A percentile compares a stretch with the other conserved stretches of the same genome.
phyloP scores from a whole-genome alignment of 2,888 invertebrate species.

The Heliconius charithonia region DNA sequence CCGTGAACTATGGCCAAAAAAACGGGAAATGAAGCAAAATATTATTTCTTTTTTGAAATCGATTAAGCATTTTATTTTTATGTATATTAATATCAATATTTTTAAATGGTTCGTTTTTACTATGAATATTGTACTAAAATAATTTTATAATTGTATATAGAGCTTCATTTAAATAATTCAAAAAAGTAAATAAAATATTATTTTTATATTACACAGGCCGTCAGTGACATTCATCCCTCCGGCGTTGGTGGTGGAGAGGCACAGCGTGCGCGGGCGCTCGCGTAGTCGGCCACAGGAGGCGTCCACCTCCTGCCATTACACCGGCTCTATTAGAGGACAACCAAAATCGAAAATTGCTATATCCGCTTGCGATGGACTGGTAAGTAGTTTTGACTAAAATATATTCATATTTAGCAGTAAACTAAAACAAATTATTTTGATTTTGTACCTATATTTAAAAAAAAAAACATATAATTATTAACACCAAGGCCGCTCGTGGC shows the following conservation, averaged over 20 bases:
- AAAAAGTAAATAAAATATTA: too few relatives aligned
- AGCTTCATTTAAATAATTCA: too few relatives aligned
- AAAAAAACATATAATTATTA: too few relatives aligned
- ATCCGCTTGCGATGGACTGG: constrained; percentile 93
- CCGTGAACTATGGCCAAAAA: background rate
- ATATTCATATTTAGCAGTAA: background rate
- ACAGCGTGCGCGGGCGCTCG: constrained; percentile 78
- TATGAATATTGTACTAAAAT: background rate
- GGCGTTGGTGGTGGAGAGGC: constrained; percentile 88
- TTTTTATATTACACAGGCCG: constrained; percentile 74
- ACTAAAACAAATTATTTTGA: background rate
- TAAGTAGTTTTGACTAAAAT: constrained; percentile 74
- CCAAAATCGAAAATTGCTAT: constrained; percentile 88
- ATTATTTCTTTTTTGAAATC: background rate
- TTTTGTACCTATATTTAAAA: too few relatives aligned
- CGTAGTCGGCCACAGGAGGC: constrained; percentile 77
- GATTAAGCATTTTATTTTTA: background rate
- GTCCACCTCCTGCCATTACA: constrained; percentile 89
- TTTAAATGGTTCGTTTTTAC: background rate
- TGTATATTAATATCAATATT: background rate
- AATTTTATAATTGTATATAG: background rate
- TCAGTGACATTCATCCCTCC: constrained; percentile 87
- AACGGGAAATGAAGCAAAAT: constrained; percentile 25
- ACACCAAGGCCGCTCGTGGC: too few relatives aligned
- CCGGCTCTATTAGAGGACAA: constrained; percentile 89